Conservation (phyloP, 1,140 invertebrate genomes). For the Zaprionus tsacasi region DNA sequence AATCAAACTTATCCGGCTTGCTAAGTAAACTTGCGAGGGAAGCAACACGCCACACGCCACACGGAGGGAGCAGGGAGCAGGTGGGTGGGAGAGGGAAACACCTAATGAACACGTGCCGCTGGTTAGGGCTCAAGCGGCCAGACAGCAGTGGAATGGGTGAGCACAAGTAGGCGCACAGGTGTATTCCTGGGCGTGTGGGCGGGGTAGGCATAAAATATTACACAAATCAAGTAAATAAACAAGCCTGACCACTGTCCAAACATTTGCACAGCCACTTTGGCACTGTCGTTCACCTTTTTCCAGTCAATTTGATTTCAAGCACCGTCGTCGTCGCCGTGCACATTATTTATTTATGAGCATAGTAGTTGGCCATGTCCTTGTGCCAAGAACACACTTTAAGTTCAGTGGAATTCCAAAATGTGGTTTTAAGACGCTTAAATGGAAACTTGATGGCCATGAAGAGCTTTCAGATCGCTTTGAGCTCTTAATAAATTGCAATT, state of each 20-base stretch:
- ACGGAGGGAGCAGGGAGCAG: not conserved
- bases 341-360: constrained; percentile 66
- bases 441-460: not conserved
- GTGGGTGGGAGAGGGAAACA: not conserved
- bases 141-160: not conserved
- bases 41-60: constrained; percentile 1
- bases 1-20: constrained; percentile 19
- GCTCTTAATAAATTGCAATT: no score
- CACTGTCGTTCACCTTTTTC: constrained; percentile 56
- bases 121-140: constrained; percentile 26
- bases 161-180: not conserved
- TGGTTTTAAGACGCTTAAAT: constrained; percentile 4
- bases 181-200: not conserved
- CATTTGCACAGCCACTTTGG: constrained; percentile 53
- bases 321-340: constrained; percentile 29
- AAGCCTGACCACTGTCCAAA: constrained; percentile 55
- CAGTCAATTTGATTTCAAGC: constrained; percentile 62
- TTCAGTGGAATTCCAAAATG: constrained; percentile 7
- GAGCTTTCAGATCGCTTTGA: no score
- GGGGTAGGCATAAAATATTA: constrained; percentile 44
- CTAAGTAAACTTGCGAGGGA: not conserved
- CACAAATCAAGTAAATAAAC: constrained; percentile 53
- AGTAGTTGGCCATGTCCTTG: constrained; percentile 8
- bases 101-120: constrained; percentile 46
- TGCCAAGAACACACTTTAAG: not conserved